Evolutionary conservation across 1,140 invertebrate genomes (phyloP), one percentile per base, ranked within the genome.

Genomic region (Acromyrmex charruanus): DNA sequence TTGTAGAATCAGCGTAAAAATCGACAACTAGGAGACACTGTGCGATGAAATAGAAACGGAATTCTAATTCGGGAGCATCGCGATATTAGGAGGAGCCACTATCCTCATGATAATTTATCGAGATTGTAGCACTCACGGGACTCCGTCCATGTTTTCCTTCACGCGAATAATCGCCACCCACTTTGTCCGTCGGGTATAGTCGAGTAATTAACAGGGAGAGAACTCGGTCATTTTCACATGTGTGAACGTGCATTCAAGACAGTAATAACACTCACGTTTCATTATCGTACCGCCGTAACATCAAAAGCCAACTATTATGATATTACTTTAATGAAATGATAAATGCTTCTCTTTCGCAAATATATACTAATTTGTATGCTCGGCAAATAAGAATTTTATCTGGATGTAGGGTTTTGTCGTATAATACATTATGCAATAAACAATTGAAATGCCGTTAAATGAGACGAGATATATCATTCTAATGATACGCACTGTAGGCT

Each of bases 1-100:
- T 31, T 31, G 28, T 31, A 31, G 28, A 31, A 31, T 31, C 28
- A 31, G 3, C 28, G 3, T 31, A 31, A 44, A 44, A 44, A 2
- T 10, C 39, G 9, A 44, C 39, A 44, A 3, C 5, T 35, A 35
- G 31, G 39, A 10, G 9, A 12, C 39, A 44, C 59, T 39, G 53
- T 69, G 28, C 44, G 16, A 53, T 68, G 28, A 25, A 10, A 12
- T 69, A 69, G 86, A 88, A 89, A 53, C 25, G 31, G 75, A 58
- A 88, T 77, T 89, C 88, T 89, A 89, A 89, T 88, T 88, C 82
- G 82, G 74, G 87, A 88, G 21, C 21, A 31, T 72, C 44, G 66
- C 86, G 87, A 53, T 31, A 51, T 81, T 25, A 61, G 2, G 10
- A 35, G 44, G 58, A 88, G 59, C 49, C 55, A 21, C 55, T 9